Base-by-base conservation (phyloP, 2,797 vertebrate species). In the Prunella strophiata region DNA sequence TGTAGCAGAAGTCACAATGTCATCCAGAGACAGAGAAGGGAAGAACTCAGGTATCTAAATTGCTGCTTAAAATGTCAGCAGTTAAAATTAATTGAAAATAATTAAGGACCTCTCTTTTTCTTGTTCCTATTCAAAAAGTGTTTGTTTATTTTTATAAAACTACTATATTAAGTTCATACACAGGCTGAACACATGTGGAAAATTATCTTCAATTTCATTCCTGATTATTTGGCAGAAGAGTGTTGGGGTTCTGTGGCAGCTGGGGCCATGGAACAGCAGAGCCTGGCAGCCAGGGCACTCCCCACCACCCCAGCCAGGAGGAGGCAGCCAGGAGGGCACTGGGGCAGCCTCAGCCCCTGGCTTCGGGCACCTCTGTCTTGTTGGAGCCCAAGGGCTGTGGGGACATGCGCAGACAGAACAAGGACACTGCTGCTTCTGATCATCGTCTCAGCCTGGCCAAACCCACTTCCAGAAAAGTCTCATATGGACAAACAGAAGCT, bases 71-170 rank as follows among this genome's bases (percentile, higher is more conserved):
- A 97, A 94, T 93, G 85, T 95, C 95, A 97, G 71, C 73, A 96
- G 94, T 95, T 96, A 96, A 97, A 97, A 96, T 91, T 85, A 96
- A 95, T 94, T 96, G 72, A 96, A 97, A 98, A 87, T 83, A 92
- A 91, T 92, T 87, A 92, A 87, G 58, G 51, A 85, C 75, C 54
- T 93, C 76, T 88, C n/a, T 85, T 71, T 75, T 95, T 90, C 57
- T 70, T 85, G 40, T 71, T 91, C 59, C 48, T 88, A 38, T 81
- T 84, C 38, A 72, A 36, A 36, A 36, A 36, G n/a, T 85, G 87
- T 94, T 97, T 96, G 74, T 93, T 94, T 91, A 68, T 86, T 94
- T 92, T 86, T 42, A 59, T 73, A 71, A 71, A 54, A 77, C 2
- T 48, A 8, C 22, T 67, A 4, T 25, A 48, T 11, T 54, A 66